Conservation (phyloP, 2,888 invertebrate species). For the Polia nebulosa region DNA sequence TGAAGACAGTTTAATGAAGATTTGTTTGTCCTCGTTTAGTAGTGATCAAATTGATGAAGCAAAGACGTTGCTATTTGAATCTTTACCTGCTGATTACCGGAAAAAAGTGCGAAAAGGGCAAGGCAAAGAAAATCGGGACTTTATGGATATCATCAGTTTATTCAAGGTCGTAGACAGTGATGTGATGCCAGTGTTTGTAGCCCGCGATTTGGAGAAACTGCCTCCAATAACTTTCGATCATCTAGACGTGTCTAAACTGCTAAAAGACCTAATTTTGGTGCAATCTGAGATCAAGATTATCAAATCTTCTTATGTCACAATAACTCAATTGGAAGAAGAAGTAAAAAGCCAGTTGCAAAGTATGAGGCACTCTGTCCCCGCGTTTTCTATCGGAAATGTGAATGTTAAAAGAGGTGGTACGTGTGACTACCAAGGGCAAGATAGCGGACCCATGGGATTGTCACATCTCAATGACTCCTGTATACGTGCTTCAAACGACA, state of each 20-base stretch:
- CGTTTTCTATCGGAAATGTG: too few species aligned
- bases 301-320: not conserved
- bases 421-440: too few species aligned
- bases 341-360: not conserved
- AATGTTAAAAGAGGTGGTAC: too few species aligned
- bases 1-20: conserved; percentile 1
- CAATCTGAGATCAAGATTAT: not conserved
- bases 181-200: too few species aligned
- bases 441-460: too few species aligned
- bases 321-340: not conserved
- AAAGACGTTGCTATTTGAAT: conserved; percentile 5
- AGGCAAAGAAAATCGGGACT: conserved; percentile 3
- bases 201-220: not conserved
- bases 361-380: too few species aligned
- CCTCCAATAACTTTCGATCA: too few species aligned
- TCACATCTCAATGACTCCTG: too few species aligned
- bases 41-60: conserved; percentile 5
- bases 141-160: too few species aligned
- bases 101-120: conserved; percentile 1
- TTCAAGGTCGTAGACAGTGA: too few species aligned
- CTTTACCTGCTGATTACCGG: not conserved
- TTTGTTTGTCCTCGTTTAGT: conserved; percentile 1
- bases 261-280: not conserved
- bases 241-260: too few species aligned
- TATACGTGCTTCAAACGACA: too few species aligned